Base-by-base conservation (phyloP, 2,797 vertebrate genomes). In the Coilia nasus region DNA sequence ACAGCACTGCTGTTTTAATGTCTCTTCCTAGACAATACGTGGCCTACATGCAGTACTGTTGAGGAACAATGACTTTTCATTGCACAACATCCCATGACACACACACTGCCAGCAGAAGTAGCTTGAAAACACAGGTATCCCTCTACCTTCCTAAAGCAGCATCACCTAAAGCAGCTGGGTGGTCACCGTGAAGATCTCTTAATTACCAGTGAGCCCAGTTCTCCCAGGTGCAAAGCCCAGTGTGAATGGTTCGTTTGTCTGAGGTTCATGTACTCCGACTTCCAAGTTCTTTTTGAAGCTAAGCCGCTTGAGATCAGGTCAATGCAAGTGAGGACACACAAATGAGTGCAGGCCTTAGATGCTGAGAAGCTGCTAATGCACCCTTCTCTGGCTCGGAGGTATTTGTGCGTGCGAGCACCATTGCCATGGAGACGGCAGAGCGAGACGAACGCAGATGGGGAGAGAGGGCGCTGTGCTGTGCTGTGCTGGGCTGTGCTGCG, bases 321-420 rank as follows among this genome's bases (percentile, higher is more conserved):
- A 78, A 78, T 41, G 71, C 71, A 78, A 78, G 71, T 78, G 71
- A 21, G 71, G 31, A 78, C 31, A 78, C 35, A 78, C 19, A 7
- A 78, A 44, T 44, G 71, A 78, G 31, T 44, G 17, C 41, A 17
- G 71, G 35, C 35, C 71, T 78, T 44, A 21, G 17, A 44, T 78
- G 71, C 41, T 78, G 71, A 78, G 71, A 21, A 44, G 71, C 41
- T 31, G 19, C 71, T 78, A 78, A 78, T 78, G 71, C 71, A 19
- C 35, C 15, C 71, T 78, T 44, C 31, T 21, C 71, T 41, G 31
- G 35, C 67, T 75, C 4, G 15, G 28, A 41, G 57, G 67, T 31
- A 19, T 35, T 75, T 75, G 9, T 75, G 67, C 28, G 67, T 75
- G 67, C 67, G 6, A 41, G 31, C 28, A 14, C 28, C 4, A 31